Conservation (phyloP, 2,888 invertebrate species). For the Aphodius sticticus region DNA sequence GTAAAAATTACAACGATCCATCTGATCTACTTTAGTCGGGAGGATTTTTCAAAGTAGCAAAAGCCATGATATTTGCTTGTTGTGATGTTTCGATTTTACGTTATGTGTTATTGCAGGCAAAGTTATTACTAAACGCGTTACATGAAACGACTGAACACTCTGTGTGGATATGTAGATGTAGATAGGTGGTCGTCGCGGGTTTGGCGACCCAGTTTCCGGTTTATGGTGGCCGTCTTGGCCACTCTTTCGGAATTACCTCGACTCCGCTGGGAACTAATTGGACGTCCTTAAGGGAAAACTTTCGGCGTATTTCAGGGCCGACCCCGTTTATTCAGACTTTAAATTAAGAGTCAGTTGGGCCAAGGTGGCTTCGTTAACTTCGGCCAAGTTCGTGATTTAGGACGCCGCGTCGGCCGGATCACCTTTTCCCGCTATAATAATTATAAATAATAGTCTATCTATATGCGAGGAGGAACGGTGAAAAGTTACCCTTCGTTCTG, state of each 20-base stretch:
- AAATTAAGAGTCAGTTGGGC: constrained; percentile 34
- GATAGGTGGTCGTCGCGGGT: not conserved
- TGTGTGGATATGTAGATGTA: not conserved
- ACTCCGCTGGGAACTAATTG: constrained; percentile 33
- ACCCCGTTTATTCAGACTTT: constrained; percentile 29
- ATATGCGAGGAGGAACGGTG: not conserved
- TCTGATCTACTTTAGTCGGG: too few relatives aligned
- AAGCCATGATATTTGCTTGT: too few relatives aligned
- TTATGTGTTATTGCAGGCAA: too few relatives aligned
- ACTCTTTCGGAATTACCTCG: constrained; percentile 9
- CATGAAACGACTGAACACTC: too few relatives aligned
- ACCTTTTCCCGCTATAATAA: constrained; percentile 5
- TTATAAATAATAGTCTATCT: not conserved
- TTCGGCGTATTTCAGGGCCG: constrained; percentile 33
- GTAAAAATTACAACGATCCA: too few relatives aligned
- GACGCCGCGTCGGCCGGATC: not conserved
- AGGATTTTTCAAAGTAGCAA: too few relatives aligned
- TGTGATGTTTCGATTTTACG: too few relatives aligned
- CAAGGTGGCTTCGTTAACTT: constrained; percentile 5
- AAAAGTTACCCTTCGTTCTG: not conserved
- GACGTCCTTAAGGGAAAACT: constrained; percentile 34
- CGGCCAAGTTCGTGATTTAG: constrained; percentile 11
- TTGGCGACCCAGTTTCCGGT: constrained; percentile 19
- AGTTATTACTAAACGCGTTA: too few relatives aligned
- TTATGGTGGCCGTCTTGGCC: constrained; percentile 8